phyloP scores from a whole-genome alignment of 23 tunicate genomes.

The Diplosoma virens region DNA sequence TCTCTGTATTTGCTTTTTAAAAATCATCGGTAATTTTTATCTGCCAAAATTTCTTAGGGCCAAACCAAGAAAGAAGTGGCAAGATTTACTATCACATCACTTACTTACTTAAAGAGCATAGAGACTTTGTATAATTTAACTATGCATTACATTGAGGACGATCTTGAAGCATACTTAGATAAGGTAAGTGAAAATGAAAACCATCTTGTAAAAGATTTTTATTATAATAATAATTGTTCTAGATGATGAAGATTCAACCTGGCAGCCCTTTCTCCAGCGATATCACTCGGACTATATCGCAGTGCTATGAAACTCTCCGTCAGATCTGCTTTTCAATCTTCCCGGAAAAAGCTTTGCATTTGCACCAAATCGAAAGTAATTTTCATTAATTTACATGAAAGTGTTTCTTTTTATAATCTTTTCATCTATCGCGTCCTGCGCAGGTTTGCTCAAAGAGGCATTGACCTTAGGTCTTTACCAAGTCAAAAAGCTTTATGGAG shows the following conservation, averaged over 20 bases:
- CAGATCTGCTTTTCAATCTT: neutral
- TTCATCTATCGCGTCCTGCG: neutral
- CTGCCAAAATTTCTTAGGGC: too few species aligned
- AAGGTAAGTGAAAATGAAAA: neutral
- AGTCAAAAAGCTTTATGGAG: neutral
- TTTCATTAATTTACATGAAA: too few species aligned
- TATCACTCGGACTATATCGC: neutral
- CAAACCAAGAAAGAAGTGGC: constrained; percentile 12
- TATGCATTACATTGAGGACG: neutral
- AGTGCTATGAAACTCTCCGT: neutral
- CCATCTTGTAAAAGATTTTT: neutral
- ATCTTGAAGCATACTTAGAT: neutral
- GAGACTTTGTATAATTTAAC: neutral
- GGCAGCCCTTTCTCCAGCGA: neutral
- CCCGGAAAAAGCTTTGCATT: neutral
- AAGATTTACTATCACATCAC: neutral
- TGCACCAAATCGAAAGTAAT: constrained; percentile 18
- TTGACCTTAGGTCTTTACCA: neutral
- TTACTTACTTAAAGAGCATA: constrained; percentile 1
- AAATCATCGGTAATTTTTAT: too few species aligned
- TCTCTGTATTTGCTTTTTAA: too few species aligned
- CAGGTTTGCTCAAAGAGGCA: constrained; percentile 14
- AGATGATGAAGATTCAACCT: constrained; percentile 4
- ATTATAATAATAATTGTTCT: neutral
- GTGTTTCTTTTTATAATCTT: neutral